Conservation (phyloP, 2,888 invertebrate species). For the Synanthedon formicaeformis region DNA sequence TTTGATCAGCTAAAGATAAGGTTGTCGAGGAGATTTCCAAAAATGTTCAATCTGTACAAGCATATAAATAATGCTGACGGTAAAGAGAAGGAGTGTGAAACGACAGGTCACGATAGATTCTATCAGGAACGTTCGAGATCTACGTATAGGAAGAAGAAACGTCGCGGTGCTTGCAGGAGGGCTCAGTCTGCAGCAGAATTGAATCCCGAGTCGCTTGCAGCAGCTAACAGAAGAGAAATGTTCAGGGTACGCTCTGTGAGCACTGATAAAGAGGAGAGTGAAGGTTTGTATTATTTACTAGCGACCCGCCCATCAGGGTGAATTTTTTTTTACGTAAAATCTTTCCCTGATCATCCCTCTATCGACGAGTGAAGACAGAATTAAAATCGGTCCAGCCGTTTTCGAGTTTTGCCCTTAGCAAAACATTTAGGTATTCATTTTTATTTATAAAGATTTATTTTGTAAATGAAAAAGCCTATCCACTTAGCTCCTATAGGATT, state of each 20-base stretch:
- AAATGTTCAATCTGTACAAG: slow-evolving; percentile 84
- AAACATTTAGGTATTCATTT: too few relatives aligned
- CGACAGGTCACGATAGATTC: slow-evolving; percentile 85
- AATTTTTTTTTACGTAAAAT: too few relatives aligned
- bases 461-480: too few relatives aligned
- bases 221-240: slow-evolving; percentile 74
- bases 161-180: slow-evolving; percentile 71
- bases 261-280: slow-evolving; percentile 72
- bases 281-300: slow-evolving; percentile 39
- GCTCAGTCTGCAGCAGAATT: slow-evolving; percentile 79
- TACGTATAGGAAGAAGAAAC: slow-evolving; percentile 65
- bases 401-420: too few relatives aligned
- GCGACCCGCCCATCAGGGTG: too few relatives aligned
- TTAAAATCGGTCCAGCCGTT: too few relatives aligned
- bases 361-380: too few relatives aligned
- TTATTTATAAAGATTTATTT: too few relatives aligned
- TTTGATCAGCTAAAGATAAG: slow-evolving; percentile 24
- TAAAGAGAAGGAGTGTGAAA: slow-evolving; percentile 69
- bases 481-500: too few relatives aligned
- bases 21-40: slow-evolving; percentile 23
- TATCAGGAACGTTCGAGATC: slow-evolving; percentile 75
- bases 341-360: too few relatives aligned
- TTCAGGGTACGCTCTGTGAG: slow-evolving; percentile 74
- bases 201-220: slow-evolving; percentile 72
- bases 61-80: slow-evolving; percentile 72